Evolutionary conservation across 2,888 invertebrate species (phyloP), one percentile per base, ranked within the genome.

Genomic region (Physocephala rufipes): DNA sequence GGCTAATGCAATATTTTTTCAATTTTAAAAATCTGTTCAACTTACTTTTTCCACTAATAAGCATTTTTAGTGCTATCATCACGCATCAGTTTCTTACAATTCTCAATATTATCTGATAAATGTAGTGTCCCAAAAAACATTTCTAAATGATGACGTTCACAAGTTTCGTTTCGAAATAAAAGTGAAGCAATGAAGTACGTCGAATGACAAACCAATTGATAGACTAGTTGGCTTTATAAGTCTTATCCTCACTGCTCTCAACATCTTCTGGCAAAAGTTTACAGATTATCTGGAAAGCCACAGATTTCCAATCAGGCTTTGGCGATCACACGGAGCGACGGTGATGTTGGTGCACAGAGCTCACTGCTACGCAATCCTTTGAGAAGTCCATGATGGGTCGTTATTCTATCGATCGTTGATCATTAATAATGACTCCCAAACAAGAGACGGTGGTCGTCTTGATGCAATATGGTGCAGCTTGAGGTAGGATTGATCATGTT

Each of bases 141-240:
- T 80, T 82, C 80, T 76, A 80, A 82, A 81, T 82, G 81, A 81
- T 82, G 82, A 79, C 81, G 80, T 79, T 78, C 79, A 81, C 82
- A 82, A 82, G 82, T 82, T 81, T 82, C 82, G 82, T 82, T 80
- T 74, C 78, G 79, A 77, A 76, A 81, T n/a, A 76, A 21, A 36
- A 4, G 36, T 9, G n/a, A 53, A 21, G 28, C 58, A 58, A 78
- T 77, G 76, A 78, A 78, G 77, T 75, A 78, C 78, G 80, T n/a
- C n/a, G n/a, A 82, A 81, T 82, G 83, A 82, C 81, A 83, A 82
- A 82, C 82, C 82, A 82, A 82, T 83, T 82, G 82, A 82, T 79
- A 81, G 82, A 81, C 81, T 79, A 82, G 74, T 82, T 82, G 82
- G 78, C 82, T 78, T 81, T 82, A 82, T 82, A 81, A 79, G 81